Conservation (phyloP, 2,113 vertebrate species). For the Bujurquina vittata region DNA sequence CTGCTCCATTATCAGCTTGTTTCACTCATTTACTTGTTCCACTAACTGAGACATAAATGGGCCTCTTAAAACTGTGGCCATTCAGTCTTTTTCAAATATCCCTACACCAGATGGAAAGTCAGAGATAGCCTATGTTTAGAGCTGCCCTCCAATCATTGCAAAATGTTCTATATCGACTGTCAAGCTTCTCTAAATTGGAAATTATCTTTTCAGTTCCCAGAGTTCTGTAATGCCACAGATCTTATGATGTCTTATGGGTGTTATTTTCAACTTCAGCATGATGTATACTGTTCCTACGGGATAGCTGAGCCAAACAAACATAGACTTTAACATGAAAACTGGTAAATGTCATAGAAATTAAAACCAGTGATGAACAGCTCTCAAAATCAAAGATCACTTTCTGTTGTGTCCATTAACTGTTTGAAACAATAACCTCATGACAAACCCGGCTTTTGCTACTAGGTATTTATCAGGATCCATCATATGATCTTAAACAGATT, state of each 20-base stretch:
- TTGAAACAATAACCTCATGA: not conserved
- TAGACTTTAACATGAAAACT: not conserved
- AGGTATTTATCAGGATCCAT: not conserved
- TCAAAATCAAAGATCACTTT: not conserved
- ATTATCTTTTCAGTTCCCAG: not conserved
- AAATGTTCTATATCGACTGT: not conserved
- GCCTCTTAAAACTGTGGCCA: not conserved
- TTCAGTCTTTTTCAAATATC: constrained; percentile 8
- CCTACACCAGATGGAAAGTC: constrained; percentile 18
- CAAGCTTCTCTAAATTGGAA: not conserved
- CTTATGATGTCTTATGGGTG: not conserved
- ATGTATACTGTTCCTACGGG: not conserved
- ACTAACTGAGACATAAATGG: not conserved
- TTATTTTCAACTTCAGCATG: constrained; percentile 2
- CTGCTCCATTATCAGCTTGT: constrained; percentile 6
- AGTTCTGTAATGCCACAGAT: not conserved
- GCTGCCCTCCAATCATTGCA: not conserved
- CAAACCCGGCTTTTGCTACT: not conserved
- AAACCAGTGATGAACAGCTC: not conserved
- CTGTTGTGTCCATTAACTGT: not conserved
- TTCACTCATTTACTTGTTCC: constrained; percentile 7
- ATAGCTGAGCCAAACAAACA: not conserved
- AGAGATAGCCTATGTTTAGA: constrained; percentile 20
- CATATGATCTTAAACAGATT: not conserved
- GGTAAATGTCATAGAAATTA: not conserved